Base-by-base conservation (phyloP, 2,888 invertebrate genomes). In the Cheilosia vernalis region DNA sequence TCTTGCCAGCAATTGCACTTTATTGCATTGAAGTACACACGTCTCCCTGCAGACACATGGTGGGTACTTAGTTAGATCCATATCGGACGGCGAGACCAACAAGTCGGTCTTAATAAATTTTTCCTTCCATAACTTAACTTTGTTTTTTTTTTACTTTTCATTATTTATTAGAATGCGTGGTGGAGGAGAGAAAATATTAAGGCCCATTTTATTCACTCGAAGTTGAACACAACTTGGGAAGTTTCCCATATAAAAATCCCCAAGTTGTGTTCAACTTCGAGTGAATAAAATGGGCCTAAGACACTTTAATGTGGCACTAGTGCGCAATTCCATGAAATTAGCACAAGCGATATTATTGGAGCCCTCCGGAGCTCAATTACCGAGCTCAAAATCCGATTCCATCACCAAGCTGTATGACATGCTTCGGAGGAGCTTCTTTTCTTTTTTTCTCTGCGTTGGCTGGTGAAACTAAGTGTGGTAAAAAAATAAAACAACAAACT, bases 271-370 rank as follows among this genome's bases (percentile, higher is more conserved):
- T n/a, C n/a, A n/a, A n/a, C n/a, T n/a, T n/a, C n/a, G n/a, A n/a
- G n/a, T n/a, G n/a, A n/a, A n/a, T n/a, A n/a, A n/a, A n/a, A n/a
- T n/a, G n/a, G n/a, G n/a, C n/a, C n/a, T n/a, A n/a, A 85, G 70
- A 85, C 84, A 80, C 80, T 85, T 84, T 80, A 72, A 80, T 80
- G 64, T 67, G 80, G 80, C 84, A 80, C 70, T 76, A 76, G 80
- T 58, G 80, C 80, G 70, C 84, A 76, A 80, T 85, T 85, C 70
- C 84, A 76, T 80, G 70, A 85, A 85, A 85, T 80, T 76, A 74
- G 84, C 84, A 61, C 84, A 76, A 66, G 19, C 74, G 51, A 67
- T 69, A 73, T 73, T 73, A 73, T 67, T 73, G 78, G 63, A 74
- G 53, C 78, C 83, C 78, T 83, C 67, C 61, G 73, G 78, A 63